phyloP scores from a whole-genome alignment of 2,113 vertebrate species.

The Archocentrus centrarchus region DNA sequence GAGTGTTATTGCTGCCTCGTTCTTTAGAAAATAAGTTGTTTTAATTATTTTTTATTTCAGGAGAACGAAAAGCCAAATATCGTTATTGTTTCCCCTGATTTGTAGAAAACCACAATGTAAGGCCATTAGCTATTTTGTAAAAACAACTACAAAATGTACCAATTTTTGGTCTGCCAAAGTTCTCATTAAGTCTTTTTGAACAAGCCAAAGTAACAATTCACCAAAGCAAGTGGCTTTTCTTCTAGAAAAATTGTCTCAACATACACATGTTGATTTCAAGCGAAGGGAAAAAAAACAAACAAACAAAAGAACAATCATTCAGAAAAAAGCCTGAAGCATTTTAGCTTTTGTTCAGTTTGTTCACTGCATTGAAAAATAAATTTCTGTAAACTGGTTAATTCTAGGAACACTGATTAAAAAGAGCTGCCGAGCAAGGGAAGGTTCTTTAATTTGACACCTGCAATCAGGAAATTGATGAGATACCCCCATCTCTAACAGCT shows the following conservation, averaged over 20 bases:
- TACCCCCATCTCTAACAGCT: constrained; percentile 35
- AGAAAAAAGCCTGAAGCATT: constrained; percentile 45
- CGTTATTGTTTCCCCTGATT: constrained; percentile 75
- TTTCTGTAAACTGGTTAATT: constrained; percentile 68
- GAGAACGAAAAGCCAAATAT: constrained; percentile 80
- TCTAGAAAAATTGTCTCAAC: constrained; percentile 66
- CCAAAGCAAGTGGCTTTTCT: constrained; percentile 64
- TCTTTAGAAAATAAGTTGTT: constrained; percentile 84
- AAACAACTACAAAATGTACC: constrained; percentile 82
- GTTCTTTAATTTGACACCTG: constrained; percentile 59
- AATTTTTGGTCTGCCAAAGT: constrained; percentile 68
- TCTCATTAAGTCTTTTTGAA: constrained; percentile 55
- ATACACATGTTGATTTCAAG: constrained; percentile 68
- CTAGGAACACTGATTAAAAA: constrained; percentile 73
- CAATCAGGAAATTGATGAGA: constrained; percentile 48
- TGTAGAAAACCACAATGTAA: constrained; percentile 80
- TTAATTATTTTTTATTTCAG: constrained; percentile 70
- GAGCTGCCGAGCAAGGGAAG: constrained; percentile 57
- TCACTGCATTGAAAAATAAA: constrained; percentile 44
- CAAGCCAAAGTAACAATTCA: constrained; percentile 67
- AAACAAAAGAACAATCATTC: constrained; percentile 48
- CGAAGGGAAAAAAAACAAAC: constrained; percentile 16
- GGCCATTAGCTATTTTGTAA: constrained; percentile 70
- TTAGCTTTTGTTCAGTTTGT: constrained; percentile 57
- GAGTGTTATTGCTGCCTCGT: constrained; percentile 93